phyloP scores from a whole-genome alignment of 2,888 invertebrate species.

The Diachrysia chrysitis region DNA sequence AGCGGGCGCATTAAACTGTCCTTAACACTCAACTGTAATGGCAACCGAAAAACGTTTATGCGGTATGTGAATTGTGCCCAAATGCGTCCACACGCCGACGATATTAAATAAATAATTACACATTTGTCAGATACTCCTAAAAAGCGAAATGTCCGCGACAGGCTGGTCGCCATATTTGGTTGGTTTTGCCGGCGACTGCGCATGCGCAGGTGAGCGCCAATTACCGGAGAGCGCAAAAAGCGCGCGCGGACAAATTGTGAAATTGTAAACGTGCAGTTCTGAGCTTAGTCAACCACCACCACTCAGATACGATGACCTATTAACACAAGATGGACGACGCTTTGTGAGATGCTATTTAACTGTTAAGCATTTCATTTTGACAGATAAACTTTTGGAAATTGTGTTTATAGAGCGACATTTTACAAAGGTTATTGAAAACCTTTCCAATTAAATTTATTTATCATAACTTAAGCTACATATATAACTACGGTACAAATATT shows the following conservation, averaged over 20 bases:
- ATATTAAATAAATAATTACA: constrained; percentile 89
- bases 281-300: constrained; percentile 62
- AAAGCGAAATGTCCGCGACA: constrained; percentile 81
- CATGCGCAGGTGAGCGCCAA: constrained; percentile 85
- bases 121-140: constrained; percentile 88
- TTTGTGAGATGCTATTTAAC: constrained; percentile 33
- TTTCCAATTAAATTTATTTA: too few relatives aligned
- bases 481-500: too few relatives aligned
- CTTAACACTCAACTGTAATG: constrained; percentile 70
- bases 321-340: constrained; percentile 53
- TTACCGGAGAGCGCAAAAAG: constrained; percentile 84
- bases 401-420: too few relatives aligned
- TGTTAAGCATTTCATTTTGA: constrained; percentile 12
- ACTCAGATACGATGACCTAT: constrained; percentile 57
- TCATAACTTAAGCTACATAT: too few relatives aligned
- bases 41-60: constrained; percentile 75
- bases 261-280: constrained; percentile 78
- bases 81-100: constrained; percentile 75
- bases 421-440: too few relatives aligned
- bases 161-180: constrained; percentile 83
- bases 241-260: constrained; percentile 87
- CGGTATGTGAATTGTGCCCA: constrained; percentile 86
- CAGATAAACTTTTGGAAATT: constrained; percentile 8
- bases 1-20: constrained; percentile 64
- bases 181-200: constrained; percentile 70